Evolutionary conservation across 1,140 invertebrate genomes (phyloP), one percentile per base, ranked within the genome.

Genomic region (Plutomurus gul): DNA sequence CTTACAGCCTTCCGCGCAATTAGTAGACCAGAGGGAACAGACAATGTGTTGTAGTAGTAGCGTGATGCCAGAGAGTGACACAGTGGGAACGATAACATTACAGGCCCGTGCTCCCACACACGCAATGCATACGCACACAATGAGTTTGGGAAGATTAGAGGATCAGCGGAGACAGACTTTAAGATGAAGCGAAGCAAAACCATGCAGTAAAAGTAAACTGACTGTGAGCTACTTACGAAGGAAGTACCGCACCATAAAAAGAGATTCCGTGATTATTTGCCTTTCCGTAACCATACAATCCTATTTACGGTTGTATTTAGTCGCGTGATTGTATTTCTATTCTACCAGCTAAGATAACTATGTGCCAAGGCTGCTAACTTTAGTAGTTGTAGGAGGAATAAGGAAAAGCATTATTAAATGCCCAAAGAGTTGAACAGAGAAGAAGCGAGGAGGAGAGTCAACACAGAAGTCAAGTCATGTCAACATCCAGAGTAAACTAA

Each of bases 241-340:
- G 27, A 65, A 30, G 56, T 33, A 65, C 56, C 56, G 27, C 56
- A 65, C 30, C 56, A 65, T 65, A 65, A 65, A 65, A 30, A 65
- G 56, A 65, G 56, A 65, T 65, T 65, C 56, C 13, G 56, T 65
- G 56, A 65, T 65, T 65, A 65, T 65, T 65, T 65, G 10, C 56
- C 30, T 36, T 65, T n/a, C 56, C 56, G n/a, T n/a, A n/a, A n/a
- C n/a, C n/a, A n/a, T n/a, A n/a, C n/a, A n/a, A n/a, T n/a, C n/a
- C n/a, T n/a, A n/a, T n/a, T n/a, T n/a, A n/a, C n/a, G n/a, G n/a
- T n/a, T n/a, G n/a, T n/a, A n/a, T n/a, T n/a, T n/a, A n/a, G n/a
- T n/a, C n/a, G n/a, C n/a, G n/a, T n/a, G n/a, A n/a, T n/a, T 8
- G 25, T 65, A 10, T 10, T 43, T n/a, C n/a, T 43, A n/a, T 43